phyloP scores from a whole-genome alignment of 2,113 vertebrate species.

The Actenoides hombroni region DNA sequence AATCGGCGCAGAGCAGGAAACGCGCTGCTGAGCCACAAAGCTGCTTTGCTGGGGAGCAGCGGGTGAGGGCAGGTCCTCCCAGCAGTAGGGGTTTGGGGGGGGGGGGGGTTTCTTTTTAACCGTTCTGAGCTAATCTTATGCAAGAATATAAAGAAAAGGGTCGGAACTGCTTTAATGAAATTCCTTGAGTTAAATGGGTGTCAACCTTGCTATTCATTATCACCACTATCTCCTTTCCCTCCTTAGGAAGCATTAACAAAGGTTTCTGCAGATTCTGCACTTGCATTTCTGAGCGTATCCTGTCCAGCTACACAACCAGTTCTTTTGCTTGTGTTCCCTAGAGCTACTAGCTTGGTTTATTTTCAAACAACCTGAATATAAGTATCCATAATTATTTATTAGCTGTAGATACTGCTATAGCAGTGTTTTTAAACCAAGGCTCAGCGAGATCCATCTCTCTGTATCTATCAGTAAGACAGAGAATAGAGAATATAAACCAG shows the following conservation, averaged over 20 bases:
- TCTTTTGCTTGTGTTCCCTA: not conserved
- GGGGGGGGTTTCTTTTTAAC: not conserved
- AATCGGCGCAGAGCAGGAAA: not conserved
- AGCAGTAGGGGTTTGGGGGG: fast-evolving
- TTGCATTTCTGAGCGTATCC: not conserved
- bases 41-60: fast-evolving
- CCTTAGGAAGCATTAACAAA: not conserved
- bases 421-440: not conserved
- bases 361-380: not conserved
- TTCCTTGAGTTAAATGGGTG: not conserved
- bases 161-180: not conserved
- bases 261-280: not conserved
- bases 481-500: fast-evolving
- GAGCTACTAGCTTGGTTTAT: not conserved
- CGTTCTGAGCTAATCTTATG: not conserved
- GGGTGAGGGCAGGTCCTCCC: not conserved
- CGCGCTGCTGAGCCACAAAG: not conserved
- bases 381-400: not conserved
- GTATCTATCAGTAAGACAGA: fast-evolving
- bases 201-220: not conserved
- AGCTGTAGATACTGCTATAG: fast-evolving
- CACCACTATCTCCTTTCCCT: not conserved
- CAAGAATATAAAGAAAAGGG: not conserved
- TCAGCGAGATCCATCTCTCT: not conserved
- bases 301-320: not conserved